Evolutionary conservation across 2,797 vertebrate genomes (phyloP).

Genomic region (Schizothorax lantsangensis): DNA sequence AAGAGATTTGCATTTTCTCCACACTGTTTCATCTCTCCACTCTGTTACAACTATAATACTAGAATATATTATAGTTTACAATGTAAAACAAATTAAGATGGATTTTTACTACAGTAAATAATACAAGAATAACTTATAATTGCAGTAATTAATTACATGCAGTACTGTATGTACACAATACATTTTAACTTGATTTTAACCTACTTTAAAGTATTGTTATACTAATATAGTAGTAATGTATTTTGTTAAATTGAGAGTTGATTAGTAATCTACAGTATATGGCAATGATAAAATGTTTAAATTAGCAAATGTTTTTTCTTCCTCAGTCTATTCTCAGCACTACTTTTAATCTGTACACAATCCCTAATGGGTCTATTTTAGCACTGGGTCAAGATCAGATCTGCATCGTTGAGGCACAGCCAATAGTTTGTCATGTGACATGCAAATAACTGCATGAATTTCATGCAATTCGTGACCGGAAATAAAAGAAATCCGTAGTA

Average conservation of each 20-base stretch:
- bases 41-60: not conserved
- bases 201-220: too few relatives aligned
- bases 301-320: not conserved
- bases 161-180: not conserved
- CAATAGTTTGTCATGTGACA: not conserved
- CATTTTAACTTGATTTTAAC: not conserved
- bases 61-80: not conserved
- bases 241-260: not conserved
- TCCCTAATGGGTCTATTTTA: not conserved
- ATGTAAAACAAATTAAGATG: not conserved
- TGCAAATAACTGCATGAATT: not conserved
- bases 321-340: not conserved
- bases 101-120: not conserved
- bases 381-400: not conserved
- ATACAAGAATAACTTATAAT: not conserved
- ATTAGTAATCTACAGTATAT: not conserved
- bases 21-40: not conserved
- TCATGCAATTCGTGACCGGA: not conserved
- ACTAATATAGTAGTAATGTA: not conserved
- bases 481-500: not conserved
- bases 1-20: not conserved
- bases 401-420: not conserved
- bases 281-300: not conserved
- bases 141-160: not conserved
- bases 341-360: not conserved